These are phyloP conservation scores for Myrmophylax atrothorax DNA, from an alignment of 2,113 vertebrate species.

Conservation along the genomic window DNA sequence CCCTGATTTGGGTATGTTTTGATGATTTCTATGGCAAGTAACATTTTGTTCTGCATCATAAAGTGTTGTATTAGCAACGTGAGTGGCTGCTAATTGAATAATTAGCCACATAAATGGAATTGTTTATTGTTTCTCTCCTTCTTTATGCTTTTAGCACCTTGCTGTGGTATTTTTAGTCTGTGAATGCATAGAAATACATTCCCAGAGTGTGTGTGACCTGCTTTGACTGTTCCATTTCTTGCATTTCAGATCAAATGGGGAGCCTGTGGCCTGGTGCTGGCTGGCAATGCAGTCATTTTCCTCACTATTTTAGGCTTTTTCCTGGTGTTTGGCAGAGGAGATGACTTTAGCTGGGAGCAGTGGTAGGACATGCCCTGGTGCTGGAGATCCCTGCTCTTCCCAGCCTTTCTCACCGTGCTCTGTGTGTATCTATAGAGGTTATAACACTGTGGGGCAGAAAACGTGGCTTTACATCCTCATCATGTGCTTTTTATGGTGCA, in stretches of 20 bases:
- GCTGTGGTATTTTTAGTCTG: constrained; percentile 32
- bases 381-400: neutral
- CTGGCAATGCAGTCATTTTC: constrained; percentile 93
- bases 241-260: constrained; percentile 92
- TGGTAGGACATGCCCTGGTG: constrained; percentile 78
- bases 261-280: constrained; percentile 93
- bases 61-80: neutral
- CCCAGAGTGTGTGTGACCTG: neutral
- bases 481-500: neutral
- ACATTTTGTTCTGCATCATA: neutral
- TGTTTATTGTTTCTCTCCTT: neutral
- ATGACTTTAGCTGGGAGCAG: constrained; percentile 97
- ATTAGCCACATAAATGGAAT: neutral
- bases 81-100: neutral
- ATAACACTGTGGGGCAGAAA: neutral
- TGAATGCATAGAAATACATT: neutral
- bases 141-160: constrained; percentile 42
- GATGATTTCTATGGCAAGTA: neutral
- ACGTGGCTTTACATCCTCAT: neutral
- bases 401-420: neutral
- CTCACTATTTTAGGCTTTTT: constrained; percentile 95
- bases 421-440: neutral
- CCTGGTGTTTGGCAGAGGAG: constrained; percentile 90
- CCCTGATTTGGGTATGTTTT: neutral
- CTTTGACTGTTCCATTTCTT: constrained; percentile 56